These are phyloP conservation scores for Pyrochroa serraticornis DNA, from an alignment of 2,888 invertebrate species.

Conservation along the genomic window DNA sequence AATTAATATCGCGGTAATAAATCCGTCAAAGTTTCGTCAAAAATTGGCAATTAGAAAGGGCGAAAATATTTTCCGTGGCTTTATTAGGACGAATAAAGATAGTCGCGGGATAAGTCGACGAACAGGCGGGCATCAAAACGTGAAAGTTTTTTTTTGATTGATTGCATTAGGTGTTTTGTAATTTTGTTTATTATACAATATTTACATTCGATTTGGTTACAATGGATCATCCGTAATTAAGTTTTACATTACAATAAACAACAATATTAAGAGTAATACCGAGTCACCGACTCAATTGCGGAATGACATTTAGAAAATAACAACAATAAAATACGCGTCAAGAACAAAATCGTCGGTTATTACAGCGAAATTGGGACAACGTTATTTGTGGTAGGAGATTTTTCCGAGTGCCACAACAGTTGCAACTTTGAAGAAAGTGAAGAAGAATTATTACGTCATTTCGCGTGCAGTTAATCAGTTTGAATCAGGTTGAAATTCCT, in stretches of 20 bases:
- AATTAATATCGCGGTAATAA: too few relatives aligned
- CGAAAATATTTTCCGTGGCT: too few relatives aligned
- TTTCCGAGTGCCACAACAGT: too few relatives aligned
- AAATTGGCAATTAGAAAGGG: too few relatives aligned
- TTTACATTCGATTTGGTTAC: slow-evolving; percentile 16
- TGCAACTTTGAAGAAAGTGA: too few relatives aligned
- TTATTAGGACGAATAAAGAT: slow-evolving; percentile 9
- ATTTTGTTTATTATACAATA: slow-evolving; percentile 24
- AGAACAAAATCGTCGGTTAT: too few relatives aligned
- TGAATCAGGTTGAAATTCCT: slow-evolving; percentile 12
- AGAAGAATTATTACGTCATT: background rate
- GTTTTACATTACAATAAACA: slow-evolving; percentile 4
- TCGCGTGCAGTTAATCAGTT: slow-evolving; percentile 6
- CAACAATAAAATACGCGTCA: background rate
- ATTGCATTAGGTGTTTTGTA: slow-evolving; percentile 26
- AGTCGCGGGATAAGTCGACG: background rate
- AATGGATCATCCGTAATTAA: slow-evolving; percentile 10
- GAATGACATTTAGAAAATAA: background rate
- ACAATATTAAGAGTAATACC: background rate
- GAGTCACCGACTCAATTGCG: background rate
- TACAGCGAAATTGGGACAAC: too few relatives aligned
- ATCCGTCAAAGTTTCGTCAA: too few relatives aligned
- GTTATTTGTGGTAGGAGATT: too few relatives aligned
- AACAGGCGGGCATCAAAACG: slow-evolving; percentile 8
- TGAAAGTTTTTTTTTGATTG: slow-evolving; percentile 25